phyloP scores from a whole-genome alignment of 30 jellyfish, hydroid and myxozoan genomes.

The Euphysa ruthae region DNA sequence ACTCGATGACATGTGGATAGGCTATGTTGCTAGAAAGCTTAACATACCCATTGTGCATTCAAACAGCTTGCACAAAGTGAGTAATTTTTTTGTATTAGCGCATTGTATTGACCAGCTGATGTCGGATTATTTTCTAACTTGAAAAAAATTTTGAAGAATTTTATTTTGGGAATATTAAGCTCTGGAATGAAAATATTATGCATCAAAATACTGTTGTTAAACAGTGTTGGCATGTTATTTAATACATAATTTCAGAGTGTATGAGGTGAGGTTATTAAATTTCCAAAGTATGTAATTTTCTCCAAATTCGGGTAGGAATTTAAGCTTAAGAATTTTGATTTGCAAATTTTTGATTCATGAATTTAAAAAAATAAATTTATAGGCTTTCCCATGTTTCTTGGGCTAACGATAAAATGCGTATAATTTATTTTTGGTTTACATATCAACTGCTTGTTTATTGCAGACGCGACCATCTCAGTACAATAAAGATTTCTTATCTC shows the following conservation, averaged over 20 bases:
- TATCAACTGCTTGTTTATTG: not conserved
- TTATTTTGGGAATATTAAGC: too few species aligned
- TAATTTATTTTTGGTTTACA: not conserved
- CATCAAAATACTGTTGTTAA: too few species aligned
- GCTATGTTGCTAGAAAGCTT: slow-evolving; percentile 50
- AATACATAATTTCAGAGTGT: too few species aligned
- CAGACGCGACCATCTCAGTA: slow-evolving; percentile 85
- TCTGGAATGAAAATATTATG: too few species aligned
- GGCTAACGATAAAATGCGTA: not conserved
- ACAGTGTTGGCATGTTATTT: too few species aligned
- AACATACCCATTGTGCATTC: slow-evolving; percentile 52
- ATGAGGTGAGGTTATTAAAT: not conserved
- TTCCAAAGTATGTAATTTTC: too few species aligned
- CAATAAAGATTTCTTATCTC: slow-evolving; percentile 59
- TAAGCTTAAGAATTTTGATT: too few species aligned
- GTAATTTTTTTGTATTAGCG: not conserved
- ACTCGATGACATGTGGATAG: slow-evolving; percentile 98
- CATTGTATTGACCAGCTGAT: not conserved
- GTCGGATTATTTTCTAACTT: not conserved
- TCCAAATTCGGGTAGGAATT: too few species aligned
- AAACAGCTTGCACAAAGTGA: slow-evolving; percentile 74
- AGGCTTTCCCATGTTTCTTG: not conserved
- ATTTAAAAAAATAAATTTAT: too few species aligned
- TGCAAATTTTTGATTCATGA: not conserved
- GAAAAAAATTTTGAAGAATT: not conserved